A percentile compares a stretch with the other conserved stretches of the same genome.
These are phyloP conservation scores for Hofmannophila pseudospretella DNA, from an alignment of 2,888 invertebrate genomes.

Conservation along the genomic window DNA sequence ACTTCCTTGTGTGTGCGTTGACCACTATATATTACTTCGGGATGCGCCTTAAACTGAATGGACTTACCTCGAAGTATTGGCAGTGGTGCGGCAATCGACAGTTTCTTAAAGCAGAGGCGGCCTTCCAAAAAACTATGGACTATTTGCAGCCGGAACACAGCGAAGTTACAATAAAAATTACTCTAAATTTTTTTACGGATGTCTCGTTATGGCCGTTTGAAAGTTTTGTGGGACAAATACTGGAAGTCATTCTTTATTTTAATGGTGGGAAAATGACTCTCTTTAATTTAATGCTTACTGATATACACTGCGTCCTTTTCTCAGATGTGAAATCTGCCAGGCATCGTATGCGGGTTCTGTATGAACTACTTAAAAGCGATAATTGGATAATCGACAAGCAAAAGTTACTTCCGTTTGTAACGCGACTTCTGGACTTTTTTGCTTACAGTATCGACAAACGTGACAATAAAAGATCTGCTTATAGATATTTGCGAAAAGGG, in stretches of 20 bases:
- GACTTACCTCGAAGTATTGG: constrained; percentile 28
- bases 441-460: constrained; percentile 46
- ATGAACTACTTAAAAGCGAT: constrained; percentile 62
- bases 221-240: constrained; percentile 44
- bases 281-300: constrained; percentile 47
- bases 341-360: constrained; percentile 66
- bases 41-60: constrained; percentile 45
- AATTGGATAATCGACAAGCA: constrained; percentile 60
- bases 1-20: constrained; percentile 40
- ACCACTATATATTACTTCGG: constrained; percentile 49
- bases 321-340: constrained; percentile 48
- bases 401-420: constrained; percentile 53
- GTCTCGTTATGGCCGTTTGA: constrained; percentile 49
- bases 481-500: constrained; percentile 59
- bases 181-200: constrained; percentile 40
- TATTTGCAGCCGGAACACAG: constrained; percentile 42
- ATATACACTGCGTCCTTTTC: constrained; percentile 43
- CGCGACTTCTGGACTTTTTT: constrained; percentile 67
- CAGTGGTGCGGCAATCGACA: constrained; percentile 32
- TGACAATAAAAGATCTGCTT: constrained; percentile 28
- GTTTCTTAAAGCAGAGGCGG: constrained; percentile 41
- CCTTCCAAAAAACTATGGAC: constrained; percentile 43
- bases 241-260: constrained; percentile 46
- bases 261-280: constrained; percentile 38
- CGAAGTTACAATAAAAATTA: constrained; percentile 39